Base-by-base conservation (phyloP, 2,888 invertebrate genomes). In the Cerastis rubricosa region DNA sequence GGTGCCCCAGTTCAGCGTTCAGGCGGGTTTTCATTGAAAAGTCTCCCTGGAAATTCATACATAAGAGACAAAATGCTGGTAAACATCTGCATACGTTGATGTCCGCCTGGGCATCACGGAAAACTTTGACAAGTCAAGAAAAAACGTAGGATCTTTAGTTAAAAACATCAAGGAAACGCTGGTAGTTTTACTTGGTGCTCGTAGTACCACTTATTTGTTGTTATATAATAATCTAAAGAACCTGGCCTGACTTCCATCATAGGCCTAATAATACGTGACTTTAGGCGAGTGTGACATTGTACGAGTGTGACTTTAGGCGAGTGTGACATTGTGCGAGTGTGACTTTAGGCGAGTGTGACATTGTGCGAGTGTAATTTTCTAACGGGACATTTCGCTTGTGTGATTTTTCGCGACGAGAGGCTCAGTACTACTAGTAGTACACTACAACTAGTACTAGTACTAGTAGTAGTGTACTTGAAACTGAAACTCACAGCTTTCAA, bases 1-100 rank as follows among this genome's bases (percentile, higher is more conserved):
- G 87, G 65, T 96, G 96, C 0, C 95, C 94, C 40, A 96, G 84
- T 76, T 96, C 96, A 9, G 96, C 96, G 65, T 96, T 96, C 19
- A 96, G 81, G 0, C 96, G 94, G 78, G 94, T 94, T 81, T 94
- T 95, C 80, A 96, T 79, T 2, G 95, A 92, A 2, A 94, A 45
- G 47, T 95, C 94, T 29, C 95, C 96, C 96, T 96, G 88, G 14
- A 89, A 90, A 61, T 57, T 49, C 14, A n/a, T n/a, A 43, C n/a
- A n/a, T n/a, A 64, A 8, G 4, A 3, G 7, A 43, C n/a, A 29
- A 12, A 4, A 40, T 25, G 4, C 19, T 47, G 8, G 5, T 45
- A 45, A 11, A 45, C 11, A 43, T 5, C 45, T 45, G 45, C 12
- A 45, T 45, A 45, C 12, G 47, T 47, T 47, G 17, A 47, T 47